phyloP scores from a whole-genome alignment of 2,113 vertebrate species.

The Micromys minutus region DNA sequence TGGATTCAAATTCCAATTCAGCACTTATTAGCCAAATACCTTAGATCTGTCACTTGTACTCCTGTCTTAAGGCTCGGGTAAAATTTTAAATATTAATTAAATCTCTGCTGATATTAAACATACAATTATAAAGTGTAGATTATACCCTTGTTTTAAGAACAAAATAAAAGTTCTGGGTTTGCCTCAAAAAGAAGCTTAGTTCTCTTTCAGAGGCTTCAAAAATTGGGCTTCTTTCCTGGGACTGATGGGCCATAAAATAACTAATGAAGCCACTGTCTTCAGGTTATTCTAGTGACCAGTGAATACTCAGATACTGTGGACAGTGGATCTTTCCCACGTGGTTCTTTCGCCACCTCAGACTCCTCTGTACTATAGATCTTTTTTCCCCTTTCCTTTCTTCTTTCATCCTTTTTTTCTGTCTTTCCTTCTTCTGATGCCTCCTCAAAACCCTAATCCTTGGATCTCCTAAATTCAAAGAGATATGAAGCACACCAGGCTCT shows the following conservation, averaged over 20 bases:
- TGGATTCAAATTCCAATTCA: constrained; percentile 27
- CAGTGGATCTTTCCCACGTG: background rate
- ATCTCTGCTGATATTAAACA: background rate
- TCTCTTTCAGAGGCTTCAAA: constrained; percentile 7
- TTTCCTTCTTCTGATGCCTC: background rate
- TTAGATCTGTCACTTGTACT: constrained; percentile 6
- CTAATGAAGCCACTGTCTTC: background rate
- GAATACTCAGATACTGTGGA: background rate
- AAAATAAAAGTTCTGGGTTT: constrained; percentile 39
- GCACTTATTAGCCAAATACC: background rate
- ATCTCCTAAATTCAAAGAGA: background rate
- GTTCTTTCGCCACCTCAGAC: background rate
- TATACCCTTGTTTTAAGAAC: constrained; percentile 27
- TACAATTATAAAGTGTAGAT: background rate
- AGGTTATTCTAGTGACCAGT: background rate
- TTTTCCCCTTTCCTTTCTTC: background rate
- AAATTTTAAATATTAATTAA: background rate
- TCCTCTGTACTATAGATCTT: background rate
- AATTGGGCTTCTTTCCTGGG: background rate
- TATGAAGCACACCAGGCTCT: background rate
- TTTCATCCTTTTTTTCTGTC: background rate
- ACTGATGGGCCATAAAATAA: background rate
- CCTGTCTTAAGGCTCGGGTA: background rate
- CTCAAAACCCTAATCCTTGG: background rate
- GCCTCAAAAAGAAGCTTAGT: background rate